phyloP scores from a whole-genome alignment of 92 coral and sea anemone species.

The Actinernus sp. region DNA sequence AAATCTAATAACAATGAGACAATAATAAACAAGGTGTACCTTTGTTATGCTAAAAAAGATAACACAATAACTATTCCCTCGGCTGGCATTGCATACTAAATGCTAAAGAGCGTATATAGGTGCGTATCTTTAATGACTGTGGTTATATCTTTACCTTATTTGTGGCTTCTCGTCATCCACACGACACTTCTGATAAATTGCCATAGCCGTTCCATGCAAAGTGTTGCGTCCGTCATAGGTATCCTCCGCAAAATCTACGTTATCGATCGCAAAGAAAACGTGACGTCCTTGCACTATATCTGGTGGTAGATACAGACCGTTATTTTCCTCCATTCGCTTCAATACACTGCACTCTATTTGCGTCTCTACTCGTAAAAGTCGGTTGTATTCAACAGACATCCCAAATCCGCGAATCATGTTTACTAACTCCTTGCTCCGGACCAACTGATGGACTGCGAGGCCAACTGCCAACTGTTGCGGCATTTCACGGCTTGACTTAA shows the following conservation, averaged over 20 bases:
- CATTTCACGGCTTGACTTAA: constrained; percentile 38
- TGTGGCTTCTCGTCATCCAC: no score
- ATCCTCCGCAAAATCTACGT: constrained; percentile 63
- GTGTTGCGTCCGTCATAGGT: constrained; percentile 70
- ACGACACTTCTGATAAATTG: no score
- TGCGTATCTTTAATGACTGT: no score
- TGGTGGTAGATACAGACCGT: constrained; percentile 54
- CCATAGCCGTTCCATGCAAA: no score
- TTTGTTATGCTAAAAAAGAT: no score
- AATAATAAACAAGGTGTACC: no score
- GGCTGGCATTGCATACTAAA: no score
- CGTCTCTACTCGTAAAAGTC: constrained; percentile 50
- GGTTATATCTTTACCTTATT: no score
- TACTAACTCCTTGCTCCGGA: constrained; percentile 35
- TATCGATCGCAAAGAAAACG: constrained; percentile 62
- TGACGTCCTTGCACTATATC: constrained; percentile 46
- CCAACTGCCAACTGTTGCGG: constrained; percentile 58
- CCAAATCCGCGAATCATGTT: constrained; percentile 59
- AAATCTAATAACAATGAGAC: no score
- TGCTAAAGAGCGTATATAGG: no score
- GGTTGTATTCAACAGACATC: constrained; percentile 64
- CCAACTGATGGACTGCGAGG: constrained; percentile 37
- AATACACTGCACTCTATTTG: constrained; percentile 48
- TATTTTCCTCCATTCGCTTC: constrained; percentile 46
- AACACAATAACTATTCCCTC: no score